Conservation (phyloP, 2,113 vertebrate genomes). For the Corydoras sp. region DNA sequence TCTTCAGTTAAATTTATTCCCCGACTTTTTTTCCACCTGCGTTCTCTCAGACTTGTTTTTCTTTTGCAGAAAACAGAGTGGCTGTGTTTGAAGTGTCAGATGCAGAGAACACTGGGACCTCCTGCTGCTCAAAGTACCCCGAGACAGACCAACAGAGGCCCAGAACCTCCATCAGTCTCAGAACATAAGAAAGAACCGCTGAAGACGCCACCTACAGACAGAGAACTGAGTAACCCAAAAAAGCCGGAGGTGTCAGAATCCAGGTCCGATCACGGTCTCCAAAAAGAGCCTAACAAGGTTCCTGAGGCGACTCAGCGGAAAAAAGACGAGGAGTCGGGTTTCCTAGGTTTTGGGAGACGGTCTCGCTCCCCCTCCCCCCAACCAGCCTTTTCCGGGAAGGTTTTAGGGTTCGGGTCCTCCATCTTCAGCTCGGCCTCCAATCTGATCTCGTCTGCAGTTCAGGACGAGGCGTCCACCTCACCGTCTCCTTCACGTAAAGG, state of each 20-base stretch:
- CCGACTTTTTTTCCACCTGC: too few species aligned
- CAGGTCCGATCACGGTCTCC: conserved; percentile 29
- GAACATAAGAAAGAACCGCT: conserved; percentile 34
- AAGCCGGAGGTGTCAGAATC: neutral
- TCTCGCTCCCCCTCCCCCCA: conserved; percentile 39
- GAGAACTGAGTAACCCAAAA: conserved; percentile 48
- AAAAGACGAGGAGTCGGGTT: conserved; percentile 64
- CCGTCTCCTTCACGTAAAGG: conserved; percentile 57
- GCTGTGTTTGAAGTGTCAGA: conserved; percentile 84
- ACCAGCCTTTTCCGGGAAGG: conserved; percentile 56
- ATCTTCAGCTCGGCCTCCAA: conserved; percentile 68
- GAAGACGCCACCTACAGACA: conserved; percentile 12
- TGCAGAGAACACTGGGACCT: conserved; percentile 67
- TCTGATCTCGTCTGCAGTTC: conserved; percentile 63
- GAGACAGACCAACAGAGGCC: conserved; percentile 48
- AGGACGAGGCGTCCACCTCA: conserved; percentile 53
- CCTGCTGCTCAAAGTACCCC: conserved; percentile 43
- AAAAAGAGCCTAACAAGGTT: conserved; percentile 33
- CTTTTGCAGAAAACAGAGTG: conserved; percentile 72
- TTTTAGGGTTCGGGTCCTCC: conserved; percentile 65
- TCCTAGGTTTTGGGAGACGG: conserved; percentile 64
- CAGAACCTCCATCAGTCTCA: conserved; percentile 32
- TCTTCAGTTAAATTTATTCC: too few species aligned
- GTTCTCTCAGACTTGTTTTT: neutral
- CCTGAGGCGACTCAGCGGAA: conserved; percentile 42